These are phyloP conservation scores for Cryptoleucopteryx plumbea DNA, from an alignment of 2,113 vertebrate species.

Conservation along the genomic window DNA sequence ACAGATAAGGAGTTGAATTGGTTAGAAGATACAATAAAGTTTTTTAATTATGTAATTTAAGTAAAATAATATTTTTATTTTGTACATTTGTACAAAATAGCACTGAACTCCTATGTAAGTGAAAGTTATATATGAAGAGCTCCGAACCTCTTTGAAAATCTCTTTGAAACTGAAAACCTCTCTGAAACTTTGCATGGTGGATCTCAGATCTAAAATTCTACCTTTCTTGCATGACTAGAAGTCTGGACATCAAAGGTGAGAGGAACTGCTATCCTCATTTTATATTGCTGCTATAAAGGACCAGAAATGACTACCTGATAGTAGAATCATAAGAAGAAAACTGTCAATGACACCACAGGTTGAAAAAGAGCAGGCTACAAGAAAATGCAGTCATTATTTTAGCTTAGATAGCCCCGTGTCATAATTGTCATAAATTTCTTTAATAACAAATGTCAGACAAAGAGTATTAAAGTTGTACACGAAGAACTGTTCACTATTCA, in stretches of 20 bases:
- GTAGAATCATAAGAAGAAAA: background rate
- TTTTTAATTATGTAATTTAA: background rate
- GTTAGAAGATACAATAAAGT: background rate
- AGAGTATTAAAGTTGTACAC: background rate
- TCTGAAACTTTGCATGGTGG: background rate
- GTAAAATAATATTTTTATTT: background rate
- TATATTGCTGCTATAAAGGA: background rate
- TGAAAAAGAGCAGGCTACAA: background rate
- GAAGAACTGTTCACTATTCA: background rate
- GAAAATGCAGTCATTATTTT: background rate
- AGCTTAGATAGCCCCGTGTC: fast-evolving
- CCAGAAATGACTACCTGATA: background rate
- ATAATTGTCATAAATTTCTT: background rate
- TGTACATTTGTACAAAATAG: background rate
- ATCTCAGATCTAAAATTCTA: background rate
- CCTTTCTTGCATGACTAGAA: background rate
- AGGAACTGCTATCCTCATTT: background rate
- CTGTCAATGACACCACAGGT: background rate
- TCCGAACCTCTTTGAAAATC: background rate
- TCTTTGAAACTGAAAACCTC: background rate
- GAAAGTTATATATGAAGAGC: background rate
- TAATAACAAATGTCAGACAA: background rate
- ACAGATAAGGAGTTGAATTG: background rate
- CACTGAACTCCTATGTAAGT: background rate
- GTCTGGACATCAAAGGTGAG: background rate